Conservation (phyloP, 2,113 vertebrate genomes). For the Poicephalus meyeri region DNA sequence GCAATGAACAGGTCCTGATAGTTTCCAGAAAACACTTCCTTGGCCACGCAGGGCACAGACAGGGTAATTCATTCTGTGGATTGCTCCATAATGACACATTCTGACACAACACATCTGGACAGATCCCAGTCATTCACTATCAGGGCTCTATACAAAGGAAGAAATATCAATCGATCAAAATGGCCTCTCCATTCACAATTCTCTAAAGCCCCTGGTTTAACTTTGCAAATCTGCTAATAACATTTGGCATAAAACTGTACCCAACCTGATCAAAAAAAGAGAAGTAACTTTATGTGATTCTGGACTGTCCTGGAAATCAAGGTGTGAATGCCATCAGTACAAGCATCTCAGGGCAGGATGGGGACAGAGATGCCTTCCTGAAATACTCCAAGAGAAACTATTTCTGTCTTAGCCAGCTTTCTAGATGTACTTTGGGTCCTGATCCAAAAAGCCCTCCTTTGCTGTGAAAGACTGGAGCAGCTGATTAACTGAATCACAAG, state of each 20-base stretch:
- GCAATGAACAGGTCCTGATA: neutral
- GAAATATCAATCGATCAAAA: neutral
- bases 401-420: neutral
- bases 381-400: neutral
- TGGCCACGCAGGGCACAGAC: neutral
- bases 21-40: neutral
- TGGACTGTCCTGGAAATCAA: neutral
- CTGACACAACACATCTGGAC: neutral
- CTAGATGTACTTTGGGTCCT: neutral
- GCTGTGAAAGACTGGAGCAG: neutral
- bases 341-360: neutral
- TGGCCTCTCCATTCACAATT: neutral
- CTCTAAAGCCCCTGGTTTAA: neutral
- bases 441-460: neutral
- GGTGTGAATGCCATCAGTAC: neutral
- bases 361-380: neutral
- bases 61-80: neutral
- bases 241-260: neutral
- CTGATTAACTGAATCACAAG: neutral
- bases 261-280: neutral
- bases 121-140: fast-evolving
- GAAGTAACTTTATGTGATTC: neutral
- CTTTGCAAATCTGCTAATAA: neutral
- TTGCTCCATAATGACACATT: neutral
- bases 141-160: neutral